Evolutionary conservation across 2,888 invertebrate genomes (phyloP).

Genomic region (Papilio protenor): DNA sequence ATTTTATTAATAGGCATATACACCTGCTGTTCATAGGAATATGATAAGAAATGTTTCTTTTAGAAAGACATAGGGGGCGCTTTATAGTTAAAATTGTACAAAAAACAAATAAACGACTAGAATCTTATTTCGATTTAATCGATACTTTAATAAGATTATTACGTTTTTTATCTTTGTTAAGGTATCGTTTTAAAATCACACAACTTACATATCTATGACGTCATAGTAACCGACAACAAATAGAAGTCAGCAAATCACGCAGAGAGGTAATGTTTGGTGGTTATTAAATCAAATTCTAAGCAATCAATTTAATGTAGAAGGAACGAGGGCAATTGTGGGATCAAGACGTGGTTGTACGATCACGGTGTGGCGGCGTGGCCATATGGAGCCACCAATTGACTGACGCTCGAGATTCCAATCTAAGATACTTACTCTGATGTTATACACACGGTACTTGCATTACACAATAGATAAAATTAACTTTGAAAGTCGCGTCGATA

Average conservation of each 20-base stretch:
- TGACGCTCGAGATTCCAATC: slow-evolving; percentile 39
- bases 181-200: neutral
- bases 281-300: slow-evolving; percentile 42
- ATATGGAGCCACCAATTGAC: slow-evolving; percentile 41
- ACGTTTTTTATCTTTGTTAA: neutral
- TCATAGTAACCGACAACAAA: slow-evolving; percentile 5
- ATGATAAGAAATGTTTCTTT: neutral
- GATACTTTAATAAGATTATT: too few relatives aligned
- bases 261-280: slow-evolving; percentile 38
- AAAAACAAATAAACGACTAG: neutral
- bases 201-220: slow-evolving; percentile 15
- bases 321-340: slow-evolving; percentile 42
- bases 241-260: slow-evolving; percentile 40
- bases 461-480: too few relatives aligned
- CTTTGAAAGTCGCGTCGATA: too few relatives aligned
- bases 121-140: neutral
- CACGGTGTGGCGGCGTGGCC: slow-evolving; percentile 40
- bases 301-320: slow-evolving; percentile 38
- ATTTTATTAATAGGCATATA: too few relatives aligned
- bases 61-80: neutral
- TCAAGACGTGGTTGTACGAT: slow-evolving; percentile 32
- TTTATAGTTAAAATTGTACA: neutral
- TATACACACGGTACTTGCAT: too few relatives aligned
- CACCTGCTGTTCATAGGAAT: neutral
- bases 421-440: too few relatives aligned